Evolutionary conservation across 2,797 vertebrate species (phyloP).

Genomic region (Heterohyrax brucei): DNA sequence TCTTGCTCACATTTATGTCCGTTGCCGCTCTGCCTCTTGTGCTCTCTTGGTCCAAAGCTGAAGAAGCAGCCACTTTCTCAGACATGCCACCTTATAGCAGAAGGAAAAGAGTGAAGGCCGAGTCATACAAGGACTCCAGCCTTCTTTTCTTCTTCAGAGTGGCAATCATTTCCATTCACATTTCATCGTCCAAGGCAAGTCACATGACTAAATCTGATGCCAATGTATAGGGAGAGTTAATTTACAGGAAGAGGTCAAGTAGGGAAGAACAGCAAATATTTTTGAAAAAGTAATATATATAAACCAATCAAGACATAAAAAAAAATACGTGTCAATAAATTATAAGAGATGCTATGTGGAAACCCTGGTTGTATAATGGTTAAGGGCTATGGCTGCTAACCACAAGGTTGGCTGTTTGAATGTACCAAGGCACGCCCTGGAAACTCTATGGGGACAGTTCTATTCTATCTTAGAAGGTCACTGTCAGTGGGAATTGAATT

Average conservation of each 20-base stretch:
- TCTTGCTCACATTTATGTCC: not conserved
- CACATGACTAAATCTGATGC: not conserved
- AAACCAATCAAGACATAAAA: conserved; percentile 9
- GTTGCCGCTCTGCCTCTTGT: not conserved
- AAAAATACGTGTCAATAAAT: not conserved
- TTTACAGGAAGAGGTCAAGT: not conserved
- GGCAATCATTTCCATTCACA: not conserved
- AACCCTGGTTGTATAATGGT: too few relatives aligned
- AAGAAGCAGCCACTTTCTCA: not conserved
- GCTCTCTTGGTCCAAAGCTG: not conserved
- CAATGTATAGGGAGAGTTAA: not conserved
- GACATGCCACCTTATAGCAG: not conserved
- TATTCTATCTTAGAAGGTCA: too few relatives aligned
- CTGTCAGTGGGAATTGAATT: too few relatives aligned
- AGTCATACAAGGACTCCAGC: not conserved
- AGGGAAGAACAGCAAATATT: conserved; percentile 30
- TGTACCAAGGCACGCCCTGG: too few relatives aligned
- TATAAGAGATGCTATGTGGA: not conserved
- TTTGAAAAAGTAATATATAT: not conserved
- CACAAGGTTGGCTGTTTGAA: too few relatives aligned
- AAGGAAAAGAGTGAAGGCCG: not conserved
- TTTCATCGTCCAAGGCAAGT: conserved; percentile 24
- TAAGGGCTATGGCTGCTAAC: too few relatives aligned
- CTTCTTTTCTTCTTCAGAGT: not conserved
- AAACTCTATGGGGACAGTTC: too few relatives aligned